phyloP scores from a whole-genome alignment of 2,113 vertebrate genomes.

The Oxyura jamaicensis region DNA sequence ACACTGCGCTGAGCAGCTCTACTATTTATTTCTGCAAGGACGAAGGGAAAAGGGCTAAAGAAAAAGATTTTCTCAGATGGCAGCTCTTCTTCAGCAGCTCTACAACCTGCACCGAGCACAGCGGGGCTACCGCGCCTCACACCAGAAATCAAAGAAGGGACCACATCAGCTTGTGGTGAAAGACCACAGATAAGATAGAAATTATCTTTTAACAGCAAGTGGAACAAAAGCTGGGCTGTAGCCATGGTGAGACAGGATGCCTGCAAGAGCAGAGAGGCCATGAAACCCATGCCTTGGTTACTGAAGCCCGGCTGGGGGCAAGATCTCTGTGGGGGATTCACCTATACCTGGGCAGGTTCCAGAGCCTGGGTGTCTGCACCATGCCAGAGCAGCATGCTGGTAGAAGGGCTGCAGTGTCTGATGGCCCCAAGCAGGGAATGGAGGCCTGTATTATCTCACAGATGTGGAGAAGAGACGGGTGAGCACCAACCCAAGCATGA shows the following conservation, averaged over 20 bases:
- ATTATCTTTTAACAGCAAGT: not conserved
- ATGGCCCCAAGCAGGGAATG: accelerated
- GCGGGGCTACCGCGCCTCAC: accelerated
- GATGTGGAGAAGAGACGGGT: not conserved
- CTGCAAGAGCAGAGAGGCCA: not conserved
- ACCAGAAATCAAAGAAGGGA: not conserved
- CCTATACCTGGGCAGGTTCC: not conserved
- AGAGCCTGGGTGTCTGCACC: not conserved
- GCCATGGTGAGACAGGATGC: accelerated
- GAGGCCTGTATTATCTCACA: not conserved
- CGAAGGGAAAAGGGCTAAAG: not conserved
- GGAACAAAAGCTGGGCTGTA: not conserved
- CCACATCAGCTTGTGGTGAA: not conserved
- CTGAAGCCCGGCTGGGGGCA: accelerated
- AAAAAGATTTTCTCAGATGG: not conserved
- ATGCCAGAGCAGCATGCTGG: accelerated
- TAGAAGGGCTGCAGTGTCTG: accelerated
- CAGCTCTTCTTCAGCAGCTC: not conserved
- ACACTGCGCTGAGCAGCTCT: accelerated
- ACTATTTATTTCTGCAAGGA: not conserved
- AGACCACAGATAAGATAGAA: slow-evolving; percentile 47
- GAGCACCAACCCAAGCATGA: accelerated
- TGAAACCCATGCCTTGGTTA: accelerated
- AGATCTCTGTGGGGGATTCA: not conserved
- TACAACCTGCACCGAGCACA: accelerated